Percentiles rank a stretch among this genome's conserved stretches.
Conservation (phyloP, 2,888 invertebrate genomes). For the Allacma fusca region DNA sequence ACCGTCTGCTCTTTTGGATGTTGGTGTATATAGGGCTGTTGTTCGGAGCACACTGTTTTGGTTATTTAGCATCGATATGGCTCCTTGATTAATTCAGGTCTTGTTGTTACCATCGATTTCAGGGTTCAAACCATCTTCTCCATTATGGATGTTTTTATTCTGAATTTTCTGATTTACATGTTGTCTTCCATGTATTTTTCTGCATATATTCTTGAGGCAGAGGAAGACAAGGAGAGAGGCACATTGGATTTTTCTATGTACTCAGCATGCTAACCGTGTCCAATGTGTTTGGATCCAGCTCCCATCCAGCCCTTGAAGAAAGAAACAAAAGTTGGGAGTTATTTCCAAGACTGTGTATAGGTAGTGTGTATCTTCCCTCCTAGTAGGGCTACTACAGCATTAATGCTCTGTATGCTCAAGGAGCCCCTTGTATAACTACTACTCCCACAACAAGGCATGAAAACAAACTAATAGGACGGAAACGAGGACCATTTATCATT, state of each 20-base stretch:
- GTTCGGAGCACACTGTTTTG: background rate
- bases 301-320: background rate
- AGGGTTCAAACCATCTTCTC: background rate
- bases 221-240: background rate
- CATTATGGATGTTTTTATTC: conserved; percentile 7
- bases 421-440: background rate
- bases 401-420: background rate
- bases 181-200: background rate
- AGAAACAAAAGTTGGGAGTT: conserved; percentile 3
- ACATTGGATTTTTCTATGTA: background rate
- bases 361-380: background rate
- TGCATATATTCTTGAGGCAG: background rate
- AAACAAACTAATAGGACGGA: conserved; percentile 16
- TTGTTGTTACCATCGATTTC: conserved; percentile 2
- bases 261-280: background rate
- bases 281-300: conserved; percentile 4
- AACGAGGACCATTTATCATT: conserved; percentile 17
- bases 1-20: background rate
- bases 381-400: background rate
- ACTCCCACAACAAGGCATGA: background rate
- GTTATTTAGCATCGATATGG: conserved; percentile 2
- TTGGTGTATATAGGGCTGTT: background rate
- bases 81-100: conserved; percentile 7
- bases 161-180: background rate
- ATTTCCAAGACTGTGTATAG: background rate